Base-by-base conservation (phyloP, 2,113 vertebrate species). In the Gadus macrocephalus region DNA sequence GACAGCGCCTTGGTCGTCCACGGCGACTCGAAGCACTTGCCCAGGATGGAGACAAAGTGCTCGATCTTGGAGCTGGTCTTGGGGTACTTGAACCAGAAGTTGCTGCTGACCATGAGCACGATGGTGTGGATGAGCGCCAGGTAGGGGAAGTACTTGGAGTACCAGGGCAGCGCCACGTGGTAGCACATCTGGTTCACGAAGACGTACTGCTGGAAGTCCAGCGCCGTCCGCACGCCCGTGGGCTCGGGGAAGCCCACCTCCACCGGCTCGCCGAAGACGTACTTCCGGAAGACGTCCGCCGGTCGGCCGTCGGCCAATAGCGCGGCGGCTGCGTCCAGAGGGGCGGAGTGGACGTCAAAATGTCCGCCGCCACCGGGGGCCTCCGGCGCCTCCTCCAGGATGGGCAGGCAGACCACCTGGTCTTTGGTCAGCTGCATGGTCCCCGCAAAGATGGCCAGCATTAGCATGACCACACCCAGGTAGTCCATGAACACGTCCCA, bases 401-500 rank as follows among this genome's bases (percentile, higher is more conserved):
- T 92, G 53, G 97, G 97, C 89, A 99, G 92, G 86, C 97, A 99
- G 89, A 97, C 96, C 81, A 99, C 96, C 81, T 99, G 96, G 90
- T 99, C 97, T 93, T 95, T 98, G 83, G 96, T 98, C 87, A 99
- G 90, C 84, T 99, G 97, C 96, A 98, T 98, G 59, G 97, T 99
- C 88, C 97, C 97, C 65, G 96, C 96, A 88, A 99, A 99, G 87
- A 99, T 98, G 72, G 97, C 96, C 76, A 99, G 90, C 96, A 99
- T 98, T 85, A 99, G 84, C 97, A 99, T 98, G 77, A 98, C 95
- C 53, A 97, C 94, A 15, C 95, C 96, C 22, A 99, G 91, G 82
- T 99, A 98, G 91, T 99, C 97, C 97, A 98, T 99, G 88, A 98
- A 98, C 55, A 99, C 97, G 71, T 99, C 97, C 97, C 97, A 99